Evolutionary conservation across 2,113 vertebrate species (phyloP).

Genomic region (Pterophyllum scalare): DNA sequence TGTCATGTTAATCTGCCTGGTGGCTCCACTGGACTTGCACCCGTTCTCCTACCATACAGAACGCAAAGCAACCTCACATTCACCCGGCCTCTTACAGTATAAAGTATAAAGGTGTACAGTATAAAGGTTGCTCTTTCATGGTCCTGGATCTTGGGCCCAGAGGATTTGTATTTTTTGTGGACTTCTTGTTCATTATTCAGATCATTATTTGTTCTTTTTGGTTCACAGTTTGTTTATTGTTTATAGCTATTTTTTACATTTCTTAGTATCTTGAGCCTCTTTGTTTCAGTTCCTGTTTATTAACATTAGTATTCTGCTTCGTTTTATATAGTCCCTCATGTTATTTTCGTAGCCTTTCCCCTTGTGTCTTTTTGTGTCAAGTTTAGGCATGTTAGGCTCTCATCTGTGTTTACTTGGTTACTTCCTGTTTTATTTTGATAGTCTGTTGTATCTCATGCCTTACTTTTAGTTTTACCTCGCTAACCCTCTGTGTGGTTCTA

Average conservation of each 20-base stretch:
- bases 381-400: neutral
- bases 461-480: neutral
- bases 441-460: neutral
- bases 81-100: neutral
- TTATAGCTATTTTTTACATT: neutral
- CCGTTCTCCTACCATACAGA: slow-evolving; percentile 24
- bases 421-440: neutral
- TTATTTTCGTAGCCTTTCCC: no score
- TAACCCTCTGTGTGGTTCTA: neutral
- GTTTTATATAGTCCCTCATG: no score
- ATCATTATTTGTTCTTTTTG: no score
- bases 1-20: slow-evolving; percentile 79
- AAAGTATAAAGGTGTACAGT: neutral
- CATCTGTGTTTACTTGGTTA: neutral
- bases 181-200: no score
- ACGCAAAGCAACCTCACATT: slow-evolving; percentile 10
- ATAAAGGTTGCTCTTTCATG: neutral
- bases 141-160: no score
- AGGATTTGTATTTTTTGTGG: no score
- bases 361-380: no score
- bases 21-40: slow-evolving; percentile 50
- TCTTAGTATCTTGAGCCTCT: neutral
- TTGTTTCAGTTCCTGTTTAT: neutral
- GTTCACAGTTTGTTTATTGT: no score
- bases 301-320: neutral